Base-by-base conservation (phyloP, 92 coral and sea anemone species). In the Siderastrea siderea region DNA sequence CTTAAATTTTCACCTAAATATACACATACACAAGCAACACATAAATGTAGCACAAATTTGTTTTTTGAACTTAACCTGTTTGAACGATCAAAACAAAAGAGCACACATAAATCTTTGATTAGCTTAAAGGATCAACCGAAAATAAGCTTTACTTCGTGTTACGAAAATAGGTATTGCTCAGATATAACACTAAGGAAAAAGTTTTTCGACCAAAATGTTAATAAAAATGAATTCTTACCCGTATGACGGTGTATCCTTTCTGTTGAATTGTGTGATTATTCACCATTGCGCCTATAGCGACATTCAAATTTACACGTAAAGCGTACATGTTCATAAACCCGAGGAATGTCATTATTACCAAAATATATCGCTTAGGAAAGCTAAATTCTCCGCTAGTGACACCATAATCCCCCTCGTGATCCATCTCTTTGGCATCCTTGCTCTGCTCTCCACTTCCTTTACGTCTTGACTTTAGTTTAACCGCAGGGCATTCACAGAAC, bases 271-370 rank as follows among this genome's bases (percentile, higher is more conserved):
- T 96, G 87, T 96, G 98, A 64, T 95, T 95, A 67, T 94, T 94
- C 6, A 96, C 99, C 99, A 96, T 96, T 0, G 99, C 96, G 44
- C 93, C 98, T 13, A 96, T 80, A 76, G 96, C 97, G 71, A 95
- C 96, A 77, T 95, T 93, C 84, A 95, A 88, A 84, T 95, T 93
- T 26, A 93, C 96, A 47, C 96, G 87, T 62, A 93, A 75, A 45
- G 98, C 98, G 70, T 93, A 95, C 96, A 96, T 93, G 60, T 92
- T 96, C 94, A 89, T 86, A 63, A 93, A 95, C 46, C 98, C 98
- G 59, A 95, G 84, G 79, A 93, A 95, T 26, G 96, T 90, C 99
- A 96, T 95, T 50, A 95, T 93, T 16, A 91, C 96, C 68, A 95
- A 51, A 51, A 93, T 84, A 53, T 95, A 95, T 11, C 99, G 96